Evolutionary conservation across 23 tunicate species (phyloP).

Genomic region (Botrylloides violaceus): DNA sequence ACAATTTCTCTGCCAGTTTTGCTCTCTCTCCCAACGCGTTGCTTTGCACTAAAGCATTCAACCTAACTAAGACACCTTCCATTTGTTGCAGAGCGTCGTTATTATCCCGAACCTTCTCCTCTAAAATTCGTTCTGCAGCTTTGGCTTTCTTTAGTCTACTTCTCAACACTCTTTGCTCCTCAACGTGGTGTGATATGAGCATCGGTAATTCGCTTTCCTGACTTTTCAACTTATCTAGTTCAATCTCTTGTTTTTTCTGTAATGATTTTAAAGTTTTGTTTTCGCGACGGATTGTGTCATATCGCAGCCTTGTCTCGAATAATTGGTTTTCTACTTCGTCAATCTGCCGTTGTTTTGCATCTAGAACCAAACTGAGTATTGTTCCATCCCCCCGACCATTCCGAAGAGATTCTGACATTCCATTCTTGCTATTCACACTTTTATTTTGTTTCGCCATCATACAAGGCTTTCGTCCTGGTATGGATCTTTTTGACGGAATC

Average conservation of each 20-base stretch:
- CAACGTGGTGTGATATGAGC: slow-evolving; percentile 59
- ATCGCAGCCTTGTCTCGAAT: slow-evolving; percentile 18
- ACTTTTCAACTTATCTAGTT: slow-evolving; percentile 45
- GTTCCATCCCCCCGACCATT: neutral
- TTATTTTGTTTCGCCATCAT: neutral
- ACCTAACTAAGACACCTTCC: slow-evolving; percentile 35
- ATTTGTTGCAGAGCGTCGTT: slow-evolving; percentile 42
- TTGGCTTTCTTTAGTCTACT: slow-evolving; percentile 46
- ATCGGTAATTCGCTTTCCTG: slow-evolving; percentile 72
- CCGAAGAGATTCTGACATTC: neutral
- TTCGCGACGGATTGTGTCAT: slow-evolving; percentile 51
- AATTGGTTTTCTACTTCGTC: slow-evolving; percentile 44
- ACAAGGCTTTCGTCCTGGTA: neutral
- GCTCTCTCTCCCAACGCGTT: slow-evolving; percentile 55
- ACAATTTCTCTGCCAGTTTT: slow-evolving; percentile 38
- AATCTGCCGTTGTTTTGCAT: slow-evolving; percentile 4
- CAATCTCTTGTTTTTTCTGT: slow-evolving; percentile 62
- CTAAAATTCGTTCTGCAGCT: slow-evolving; percentile 56
- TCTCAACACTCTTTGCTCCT: slow-evolving; percentile 63
- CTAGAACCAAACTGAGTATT: neutral
- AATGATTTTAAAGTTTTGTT: slow-evolving; percentile 55
- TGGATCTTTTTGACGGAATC: neutral
- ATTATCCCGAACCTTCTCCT: slow-evolving; percentile 26
- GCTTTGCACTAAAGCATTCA: slow-evolving; percentile 45
- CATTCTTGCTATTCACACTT: neutral